Evolutionary conservation across 2,797 vertebrate genomes (phyloP), one percentile per base, ranked within the genome.

Genomic region (Cercopithecus mitis): DNA sequence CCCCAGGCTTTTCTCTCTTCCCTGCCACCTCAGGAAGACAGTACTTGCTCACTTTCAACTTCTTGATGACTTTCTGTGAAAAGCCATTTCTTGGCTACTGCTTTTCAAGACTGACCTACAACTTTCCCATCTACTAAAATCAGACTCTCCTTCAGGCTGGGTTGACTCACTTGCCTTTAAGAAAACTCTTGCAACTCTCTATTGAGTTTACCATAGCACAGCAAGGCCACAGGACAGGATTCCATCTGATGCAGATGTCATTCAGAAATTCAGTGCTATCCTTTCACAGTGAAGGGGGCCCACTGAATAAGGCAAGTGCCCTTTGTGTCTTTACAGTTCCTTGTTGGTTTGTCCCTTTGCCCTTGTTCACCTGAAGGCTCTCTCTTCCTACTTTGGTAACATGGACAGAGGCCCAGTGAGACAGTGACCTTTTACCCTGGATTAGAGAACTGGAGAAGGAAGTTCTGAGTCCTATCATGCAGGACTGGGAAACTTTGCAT

Each of bases 81-180:
- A 92, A 96, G 52, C 10, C 14, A 12, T 81, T 77, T 55, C 93
- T 75, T 91, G 70, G 22, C 20, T 55, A 55, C 5, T 25, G 47
- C 33, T 87, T 80, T 83, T 89, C 15, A 45, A 4, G 27, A 82
- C 30, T 41, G 52, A 86, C 14, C 70, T 61, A 61, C 39, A 72
- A 45, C 52, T 81, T 79, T 36, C 36, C 5, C 20, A 45, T 25
- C 39, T 55, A 58, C 61, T 93, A 58, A 52, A 85, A 43, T 45
- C 50, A 64, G 20, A 55, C 2, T 73, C 33, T 83, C 52, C 4
- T 77, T 89, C 19, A 27, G 22, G 43, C 25, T 77, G 50, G 27
- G 43, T 33, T 57, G 30, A 84, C 47, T 77, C 4, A 0, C 0
- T 43, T 30, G 36, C 55, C 47, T 84, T 70, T 77, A 33, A 61